Evolutionary conservation across 1,140 invertebrate genomes (phyloP), one percentile per base, ranked within the genome.

Genomic region (Prorops nasuta): DNA sequence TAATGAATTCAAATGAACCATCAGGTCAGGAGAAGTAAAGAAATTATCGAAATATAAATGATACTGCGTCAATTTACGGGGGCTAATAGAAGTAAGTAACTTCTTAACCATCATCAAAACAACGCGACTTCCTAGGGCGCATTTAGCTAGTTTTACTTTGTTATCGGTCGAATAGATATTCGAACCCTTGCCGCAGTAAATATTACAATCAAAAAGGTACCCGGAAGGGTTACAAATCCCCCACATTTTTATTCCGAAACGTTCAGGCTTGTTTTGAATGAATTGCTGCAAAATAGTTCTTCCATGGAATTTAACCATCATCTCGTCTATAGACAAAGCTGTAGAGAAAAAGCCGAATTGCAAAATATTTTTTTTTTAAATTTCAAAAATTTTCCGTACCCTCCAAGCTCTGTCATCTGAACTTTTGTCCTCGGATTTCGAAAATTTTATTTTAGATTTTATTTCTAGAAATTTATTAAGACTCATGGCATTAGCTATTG

Each of bases 331-430:
- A n/a, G n/a, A n/a, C n/a, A n/a, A n/a, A n/a, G n/a, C n/a, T n/a
- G n/a, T n/a, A n/a, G n/a, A n/a, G n/a, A n/a, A n/a, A n/a, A n/a
- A n/a, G n/a, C n/a, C n/a, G n/a, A n/a, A n/a, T n/a, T n/a, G n/a
- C n/a, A n/a, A n/a, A n/a, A 44, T 49, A 35, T 45, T 54, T 43
- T 46, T 54, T 1, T 22, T 44, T 9, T 49, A 54, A 1, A 49
- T 49, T 18, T 49, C 37, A n/a, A 31, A 12, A n/a, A 56, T 9
- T 22, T 28, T 51, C 12, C 19, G 15, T n/a, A n/a, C n/a, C n/a
- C n/a, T n/a, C n/a, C n/a, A n/a, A n/a, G n/a, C n/a, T n/a, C n/a
- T n/a, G n/a, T 51, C 45, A 4, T 10, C 15, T 14, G 20, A 6
- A 42, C 39, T 45, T 35, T 56, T 3, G 7, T 56, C 44, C 1